Evolutionary conservation across 2,888 invertebrate species (phyloP), one percentile per base, ranked within the genome.

Genomic region (Mimumesa dahlbomi): DNA sequence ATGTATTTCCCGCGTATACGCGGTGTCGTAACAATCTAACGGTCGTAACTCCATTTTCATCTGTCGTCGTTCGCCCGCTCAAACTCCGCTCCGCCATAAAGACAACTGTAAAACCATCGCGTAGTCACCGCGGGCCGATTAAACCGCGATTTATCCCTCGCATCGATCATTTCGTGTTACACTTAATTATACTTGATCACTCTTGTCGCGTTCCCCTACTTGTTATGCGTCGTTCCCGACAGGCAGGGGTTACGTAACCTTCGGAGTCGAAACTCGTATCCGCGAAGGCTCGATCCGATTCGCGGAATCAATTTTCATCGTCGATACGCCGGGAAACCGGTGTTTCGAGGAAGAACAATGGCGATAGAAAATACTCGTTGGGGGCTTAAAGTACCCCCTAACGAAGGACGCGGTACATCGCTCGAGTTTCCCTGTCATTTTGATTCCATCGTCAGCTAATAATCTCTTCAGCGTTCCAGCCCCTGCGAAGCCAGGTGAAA

Each of bases 391-490:
- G 48, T 48, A 58, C 62, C 49, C n/a, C 42, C 59, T 45, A 53
- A 66, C 54, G 65, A 42, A 29, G 45, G 14, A 49, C 42, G 45
- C 58, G 14, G 54, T 73, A 62, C 70, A 73, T 74, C 40, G 59
- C 54, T 71, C 65, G 61, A 68, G 58, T 75, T 62, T 62, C 64
- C 54, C 76, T 64, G 48, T 69, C 82, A 79, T 73, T 82, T 82
- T 77, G 81, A 85, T 84, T 82, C 59, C 77, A 81, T 82, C 84
- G 77, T 82, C 77, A 70, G 81, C 81, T 85, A 84, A 87, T 86
- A 87, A 85, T 87, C 82, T 82, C 73, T 75, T 73, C 70, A 71
- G 53, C 74, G 68, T 68, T 77, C 73, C 73, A 77, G 70, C 77
- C 68, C 59, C 62, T 62, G 74, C 71, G 68, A 75, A 75, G 73